Evolutionary conservation across 1,140 invertebrate species (phyloP).

Genomic region (Drosophila repletoides): DNA sequence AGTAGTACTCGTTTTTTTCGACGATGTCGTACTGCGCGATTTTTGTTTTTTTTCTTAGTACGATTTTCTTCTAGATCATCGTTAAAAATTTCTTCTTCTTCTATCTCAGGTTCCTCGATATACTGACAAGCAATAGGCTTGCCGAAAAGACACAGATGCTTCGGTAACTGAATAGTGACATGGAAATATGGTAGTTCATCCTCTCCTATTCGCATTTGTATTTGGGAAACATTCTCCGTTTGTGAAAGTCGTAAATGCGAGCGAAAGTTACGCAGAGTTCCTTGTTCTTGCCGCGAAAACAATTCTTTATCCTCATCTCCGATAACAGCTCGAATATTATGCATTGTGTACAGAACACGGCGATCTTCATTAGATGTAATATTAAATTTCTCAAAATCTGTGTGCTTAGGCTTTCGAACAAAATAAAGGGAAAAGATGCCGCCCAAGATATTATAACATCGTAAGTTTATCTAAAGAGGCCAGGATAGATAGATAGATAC

Average conservation of each 20-base stretch:
- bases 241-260: background rate
- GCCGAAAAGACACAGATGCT: constrained; percentile 58
- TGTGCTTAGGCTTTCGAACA: constrained; percentile 50
- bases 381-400: constrained; percentile 48
- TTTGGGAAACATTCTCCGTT: no score
- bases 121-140: constrained; percentile 59
- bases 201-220: background rate
- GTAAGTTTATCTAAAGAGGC: constrained; percentile 55
- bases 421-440: constrained; percentile 57
- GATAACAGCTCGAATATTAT: constrained; percentile 19
- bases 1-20: background rate
- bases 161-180: constrained; percentile 51
- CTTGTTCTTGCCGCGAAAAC: no score
- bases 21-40: background rate
- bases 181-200: constrained; percentile 49
- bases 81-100: background rate
- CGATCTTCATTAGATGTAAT: constrained; percentile 59
- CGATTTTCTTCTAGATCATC: background rate
- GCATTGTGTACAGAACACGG: constrained; percentile 21
- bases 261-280: no score
- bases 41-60: constrained; percentile 2
- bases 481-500: background rate
- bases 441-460: constrained; percentile 56
- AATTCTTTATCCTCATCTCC: background rate
- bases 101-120: constrained; percentile 37